Percentiles rank a stretch among this genome's conserved stretches.
These are phyloP conservation scores for Pelvicachromis taeniatus DNA, from an alignment of 2,113 vertebrate species.

Conservation along the genomic window DNA sequence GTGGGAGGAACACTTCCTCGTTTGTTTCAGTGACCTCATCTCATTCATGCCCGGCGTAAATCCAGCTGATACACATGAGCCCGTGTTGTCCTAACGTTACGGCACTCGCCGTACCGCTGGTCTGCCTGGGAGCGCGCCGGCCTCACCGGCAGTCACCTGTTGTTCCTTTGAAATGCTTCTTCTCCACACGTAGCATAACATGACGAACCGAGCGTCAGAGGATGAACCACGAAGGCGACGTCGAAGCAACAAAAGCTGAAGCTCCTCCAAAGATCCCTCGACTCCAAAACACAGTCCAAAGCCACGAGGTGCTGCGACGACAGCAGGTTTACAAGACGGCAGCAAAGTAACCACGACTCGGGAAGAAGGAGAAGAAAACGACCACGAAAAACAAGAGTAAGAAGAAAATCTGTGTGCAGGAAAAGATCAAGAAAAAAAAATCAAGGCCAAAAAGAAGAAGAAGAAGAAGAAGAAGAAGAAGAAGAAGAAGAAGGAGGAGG, in stretches of 20 bases:
- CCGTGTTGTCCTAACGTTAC: background rate
- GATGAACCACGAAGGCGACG: too few species aligned
- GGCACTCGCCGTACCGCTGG: fast-evolving
- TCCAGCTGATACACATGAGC: background rate
- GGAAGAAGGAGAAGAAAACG: background rate
- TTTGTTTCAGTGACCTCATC: background rate
- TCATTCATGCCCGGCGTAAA: background rate
- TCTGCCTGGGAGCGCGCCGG: background rate
- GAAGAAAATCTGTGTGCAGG: background rate
- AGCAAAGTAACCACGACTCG: background rate
- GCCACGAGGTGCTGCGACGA: background rate
- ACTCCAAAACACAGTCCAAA: background rate
- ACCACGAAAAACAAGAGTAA: background rate
- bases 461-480: too few species aligned
- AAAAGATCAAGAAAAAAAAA: background rate
- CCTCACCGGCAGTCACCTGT: background rate
- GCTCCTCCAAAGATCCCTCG: background rate
- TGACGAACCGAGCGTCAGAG: background rate
- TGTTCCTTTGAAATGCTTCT: background rate
- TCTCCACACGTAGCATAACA: background rate
- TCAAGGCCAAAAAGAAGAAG: too few species aligned
- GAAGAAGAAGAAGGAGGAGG: too few species aligned
- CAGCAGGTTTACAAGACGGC: background rate
- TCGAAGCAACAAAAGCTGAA: background rate
- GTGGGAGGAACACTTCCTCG: background rate